These are phyloP conservation scores for Mareca strepera DNA, from an alignment of 2,797 vertebrate genomes.

Conservation along the genomic window DNA sequence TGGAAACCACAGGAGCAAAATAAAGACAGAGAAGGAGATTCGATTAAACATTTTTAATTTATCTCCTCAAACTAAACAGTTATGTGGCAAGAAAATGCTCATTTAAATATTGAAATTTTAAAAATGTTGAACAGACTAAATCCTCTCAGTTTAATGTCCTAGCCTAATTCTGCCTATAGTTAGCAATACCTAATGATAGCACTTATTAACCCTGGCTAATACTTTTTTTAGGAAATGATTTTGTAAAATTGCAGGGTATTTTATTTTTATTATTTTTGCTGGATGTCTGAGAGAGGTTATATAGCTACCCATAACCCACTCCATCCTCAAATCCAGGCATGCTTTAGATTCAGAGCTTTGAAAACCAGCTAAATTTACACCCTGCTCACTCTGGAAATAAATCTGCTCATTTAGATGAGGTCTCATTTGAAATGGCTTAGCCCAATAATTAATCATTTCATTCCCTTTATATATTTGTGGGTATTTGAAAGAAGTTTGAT, in stretches of 20 bases:
- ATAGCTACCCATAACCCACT: conserved; percentile 13
- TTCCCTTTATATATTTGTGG: conserved; percentile 73
- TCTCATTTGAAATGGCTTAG: conserved; percentile 74
- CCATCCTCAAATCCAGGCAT: conserved; percentile 17
- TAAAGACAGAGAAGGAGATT: neutral
- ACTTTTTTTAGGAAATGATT: neutral
- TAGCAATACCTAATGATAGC: neutral
- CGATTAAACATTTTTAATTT: neutral
- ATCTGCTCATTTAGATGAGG: conserved; percentile 76
- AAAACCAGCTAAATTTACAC: conserved; percentile 74
- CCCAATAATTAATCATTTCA: conserved; percentile 74
- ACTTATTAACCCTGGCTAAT: neutral
- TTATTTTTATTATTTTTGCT: conserved; percentile 33
- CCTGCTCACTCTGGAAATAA: conserved; percentile 67
- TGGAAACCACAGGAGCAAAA: neutral
- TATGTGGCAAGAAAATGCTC: neutral
- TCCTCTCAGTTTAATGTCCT: neutral
- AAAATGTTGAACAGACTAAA: neutral
- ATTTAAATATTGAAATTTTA: neutral
- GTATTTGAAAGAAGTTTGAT: conserved; percentile 76
- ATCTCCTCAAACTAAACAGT: neutral
- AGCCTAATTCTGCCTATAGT: neutral
- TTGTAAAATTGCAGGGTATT: neutral
- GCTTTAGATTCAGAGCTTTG: conserved; percentile 62
- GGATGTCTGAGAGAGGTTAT: conserved; percentile 1